Conservation (phyloP, 2,113 vertebrate genomes). For the Chloropsis hardwickii region DNA sequence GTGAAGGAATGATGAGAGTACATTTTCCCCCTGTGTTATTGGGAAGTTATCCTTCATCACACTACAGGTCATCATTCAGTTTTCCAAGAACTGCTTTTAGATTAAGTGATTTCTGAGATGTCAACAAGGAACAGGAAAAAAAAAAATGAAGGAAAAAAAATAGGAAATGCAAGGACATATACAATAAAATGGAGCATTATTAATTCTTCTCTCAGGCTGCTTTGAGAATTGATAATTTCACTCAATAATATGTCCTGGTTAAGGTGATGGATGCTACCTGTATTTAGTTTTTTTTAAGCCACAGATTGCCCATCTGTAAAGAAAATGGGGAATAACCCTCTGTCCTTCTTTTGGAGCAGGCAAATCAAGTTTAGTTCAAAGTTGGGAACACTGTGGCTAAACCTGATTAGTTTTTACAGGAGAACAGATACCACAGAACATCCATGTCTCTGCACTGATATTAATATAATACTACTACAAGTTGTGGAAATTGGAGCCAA, state of each 20-base stretch:
- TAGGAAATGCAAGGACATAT: neutral
- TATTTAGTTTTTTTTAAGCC: neutral
- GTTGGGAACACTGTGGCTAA: neutral
- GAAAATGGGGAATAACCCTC: neutral
- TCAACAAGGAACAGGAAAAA: neutral
- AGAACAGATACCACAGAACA: neutral
- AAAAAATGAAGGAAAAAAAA: fast-evolving
- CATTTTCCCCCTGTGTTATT: neutral
- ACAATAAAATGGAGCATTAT: neutral
- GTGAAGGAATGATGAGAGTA: neutral
- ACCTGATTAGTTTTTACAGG: neutral
- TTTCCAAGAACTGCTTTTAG: neutral
- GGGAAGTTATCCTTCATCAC: neutral
- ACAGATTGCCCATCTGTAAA: neutral
- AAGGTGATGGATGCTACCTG: neutral
- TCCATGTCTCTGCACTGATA: neutral
- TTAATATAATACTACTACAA: neutral
- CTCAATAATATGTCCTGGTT: neutral
- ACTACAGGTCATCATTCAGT: neutral
- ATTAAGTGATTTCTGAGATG: neutral
- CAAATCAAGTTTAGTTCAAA: neutral
- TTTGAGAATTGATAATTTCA: neutral
- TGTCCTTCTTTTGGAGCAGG: neutral
- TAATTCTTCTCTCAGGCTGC: neutral
- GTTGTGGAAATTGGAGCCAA: neutral